A percentile compares a stretch with the other conserved stretches of the same genome.
These are phyloP conservation scores for Rhyacichthys aspro DNA, from an alignment of 2,797 vertebrate species.

Conservation along the genomic window DNA sequence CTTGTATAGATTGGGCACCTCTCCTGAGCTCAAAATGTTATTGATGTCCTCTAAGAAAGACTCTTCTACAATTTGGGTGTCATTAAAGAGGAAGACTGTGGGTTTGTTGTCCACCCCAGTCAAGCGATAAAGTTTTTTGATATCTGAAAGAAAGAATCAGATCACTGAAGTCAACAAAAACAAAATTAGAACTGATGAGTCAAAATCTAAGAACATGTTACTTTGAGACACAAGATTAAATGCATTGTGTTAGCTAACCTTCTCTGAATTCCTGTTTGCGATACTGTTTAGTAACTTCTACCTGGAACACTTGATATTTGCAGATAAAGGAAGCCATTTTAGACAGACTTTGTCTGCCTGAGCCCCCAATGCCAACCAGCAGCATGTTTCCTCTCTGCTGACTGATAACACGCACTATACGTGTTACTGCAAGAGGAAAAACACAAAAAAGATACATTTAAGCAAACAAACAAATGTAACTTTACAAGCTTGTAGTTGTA, in stretches of 20 bases:
- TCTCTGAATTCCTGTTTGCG: slow-evolving; percentile 90
- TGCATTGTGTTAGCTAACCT: slow-evolving; percentile 63
- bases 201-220: background rate
- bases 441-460: background rate
- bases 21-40: slow-evolving; percentile 90
- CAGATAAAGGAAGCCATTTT: slow-evolving; percentile 87
- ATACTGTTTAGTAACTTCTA: slow-evolving; percentile 89
- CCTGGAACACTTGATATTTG: slow-evolving; percentile 85
- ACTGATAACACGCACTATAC: slow-evolving; percentile 87
- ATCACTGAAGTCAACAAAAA: background rate
- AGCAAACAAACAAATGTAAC: background rate
- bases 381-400: slow-evolving; percentile 92
- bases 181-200: background rate
- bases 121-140: slow-evolving; percentile 87
- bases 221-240: background rate
- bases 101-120: slow-evolving; percentile 86
- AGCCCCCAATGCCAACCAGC: slow-evolving; percentile 88
- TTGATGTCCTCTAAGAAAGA: slow-evolving; percentile 91
- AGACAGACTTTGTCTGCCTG: slow-evolving; percentile 88
- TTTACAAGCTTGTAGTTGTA: background rate
- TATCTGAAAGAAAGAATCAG: slow-evolving; percentile 72
- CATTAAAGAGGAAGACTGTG: slow-evolving; percentile 88
- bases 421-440: slow-evolving; percentile 69
- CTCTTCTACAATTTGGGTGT: slow-evolving; percentile 86
- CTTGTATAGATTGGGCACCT: slow-evolving; percentile 91